phyloP scores from a whole-genome alignment of 2,113 vertebrate species.

The Coreoperca whiteheadi region DNA sequence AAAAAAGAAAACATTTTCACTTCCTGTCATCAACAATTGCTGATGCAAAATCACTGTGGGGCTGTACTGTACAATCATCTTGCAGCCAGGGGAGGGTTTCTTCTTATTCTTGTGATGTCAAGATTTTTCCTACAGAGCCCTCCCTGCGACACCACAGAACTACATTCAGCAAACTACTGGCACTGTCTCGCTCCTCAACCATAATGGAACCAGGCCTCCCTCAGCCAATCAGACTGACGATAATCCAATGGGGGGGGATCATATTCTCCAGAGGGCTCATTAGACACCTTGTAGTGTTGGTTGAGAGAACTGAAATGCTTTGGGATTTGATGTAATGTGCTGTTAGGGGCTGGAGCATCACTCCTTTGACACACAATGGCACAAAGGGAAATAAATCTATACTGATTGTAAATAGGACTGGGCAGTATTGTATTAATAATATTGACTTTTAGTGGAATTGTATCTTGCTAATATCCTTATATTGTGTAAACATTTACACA shows the following conservation, averaged over 20 bases:
- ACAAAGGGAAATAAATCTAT: background rate
- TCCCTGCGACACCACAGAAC: background rate
- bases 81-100: background rate
- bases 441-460: background rate
- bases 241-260: slow-evolving; percentile 34
- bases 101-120: background rate
- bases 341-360: slow-evolving; percentile 10
- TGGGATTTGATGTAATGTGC: slow-evolving; percentile 34
- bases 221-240: slow-evolving; percentile 35
- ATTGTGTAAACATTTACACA: background rate
- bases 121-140: background rate
- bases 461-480: background rate
- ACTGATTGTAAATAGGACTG: background rate
- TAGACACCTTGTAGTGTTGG: slow-evolving; percentile 51
- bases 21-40: slow-evolving; percentile 17
- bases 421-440: too few species aligned
- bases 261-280: slow-evolving; percentile 64
- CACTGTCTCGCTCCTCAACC: slow-evolving; percentile 15
- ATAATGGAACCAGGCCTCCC: slow-evolving; percentile 26
- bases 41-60: slow-evolving; percentile 9
- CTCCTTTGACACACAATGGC: slow-evolving; percentile 9
- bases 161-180: background rate
- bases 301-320: slow-evolving; percentile 35
- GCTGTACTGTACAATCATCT: slow-evolving; percentile 5
- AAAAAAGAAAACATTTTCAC: slow-evolving; percentile 16